phyloP scores from a whole-genome alignment of 2,113 vertebrate genomes.

The Rutilus rutilus region DNA sequence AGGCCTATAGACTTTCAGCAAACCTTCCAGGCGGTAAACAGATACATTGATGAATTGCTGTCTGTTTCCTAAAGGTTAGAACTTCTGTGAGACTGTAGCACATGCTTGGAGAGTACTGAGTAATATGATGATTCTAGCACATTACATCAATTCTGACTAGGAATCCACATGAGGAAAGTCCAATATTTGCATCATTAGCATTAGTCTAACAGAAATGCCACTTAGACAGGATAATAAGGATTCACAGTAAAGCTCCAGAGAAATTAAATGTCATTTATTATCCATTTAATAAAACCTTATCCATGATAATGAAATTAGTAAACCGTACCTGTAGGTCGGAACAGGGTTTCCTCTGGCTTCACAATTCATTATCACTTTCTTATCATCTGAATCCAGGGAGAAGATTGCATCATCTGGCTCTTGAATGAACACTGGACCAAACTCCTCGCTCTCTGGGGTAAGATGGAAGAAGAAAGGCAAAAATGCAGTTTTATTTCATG shows the following conservation, averaged over 20 bases:
- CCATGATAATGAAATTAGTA: conserved; percentile 33
- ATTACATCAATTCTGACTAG: conserved; percentile 23
- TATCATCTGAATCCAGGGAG: conserved; percentile 89
- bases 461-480: conserved; percentile 46
- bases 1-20: neutral
- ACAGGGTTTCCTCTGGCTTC: conserved; percentile 86
- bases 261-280: conserved; percentile 40
- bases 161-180: conserved; percentile 12
- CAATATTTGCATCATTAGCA: conserved; percentile 14
- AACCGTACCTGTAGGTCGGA: conserved; percentile 86
- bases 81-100: neutral
- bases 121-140: conserved; percentile 13
- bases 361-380: conserved; percentile 89
- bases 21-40: neutral
- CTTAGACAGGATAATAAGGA: conserved; percentile 12
- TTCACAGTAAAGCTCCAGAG: conserved; percentile 28
- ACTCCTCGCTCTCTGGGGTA: conserved; percentile 85
- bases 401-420: conserved; percentile 90
- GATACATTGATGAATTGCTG: conserved; percentile 17
- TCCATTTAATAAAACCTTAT: conserved; percentile 21
- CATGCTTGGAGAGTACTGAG: neutral
- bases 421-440: conserved; percentile 90
- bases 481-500: no score
- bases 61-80: conserved; percentile 22
- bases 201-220: conserved; percentile 42